These are phyloP conservation scores for Patella caerulea DNA, from an alignment of 2,888 invertebrate species.

Conservation along the genomic window DNA sequence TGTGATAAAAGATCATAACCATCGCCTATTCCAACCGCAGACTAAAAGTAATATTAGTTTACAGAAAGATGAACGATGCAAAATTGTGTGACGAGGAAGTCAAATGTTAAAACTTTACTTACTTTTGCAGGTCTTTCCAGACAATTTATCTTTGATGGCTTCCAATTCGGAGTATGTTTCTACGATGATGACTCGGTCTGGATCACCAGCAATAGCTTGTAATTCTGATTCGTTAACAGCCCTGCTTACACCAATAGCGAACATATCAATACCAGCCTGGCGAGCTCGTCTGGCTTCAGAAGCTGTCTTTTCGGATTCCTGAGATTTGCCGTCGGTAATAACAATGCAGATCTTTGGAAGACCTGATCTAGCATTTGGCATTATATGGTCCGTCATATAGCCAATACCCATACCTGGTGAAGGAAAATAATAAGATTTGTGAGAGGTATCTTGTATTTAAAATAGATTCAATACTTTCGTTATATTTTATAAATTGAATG, in stretches of 20 bases:
- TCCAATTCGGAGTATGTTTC: constrained; percentile 32
- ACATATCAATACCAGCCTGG: constrained; percentile 28
- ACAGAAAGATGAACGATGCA: too few species aligned
- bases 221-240: constrained; percentile 31
- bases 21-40: too few species aligned
- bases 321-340: background rate
- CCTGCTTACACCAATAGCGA: constrained; percentile 36
- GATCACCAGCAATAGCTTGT: constrained; percentile 31
- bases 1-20: too few species aligned
- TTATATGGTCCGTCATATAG: background rate
- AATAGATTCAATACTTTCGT: too few species aligned
- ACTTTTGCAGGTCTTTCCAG: constrained; percentile 24
- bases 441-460: too few species aligned
- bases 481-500: too few species aligned
- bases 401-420: background rate
- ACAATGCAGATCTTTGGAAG: background rate
- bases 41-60: too few species aligned
- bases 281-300: constrained; percentile 24
- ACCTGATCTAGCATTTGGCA: background rate
- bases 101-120: background rate
- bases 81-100: too few species aligned
- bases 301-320: constrained; percentile 22
- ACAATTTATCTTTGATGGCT: constrained; percentile 31
- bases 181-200: constrained; percentile 27
- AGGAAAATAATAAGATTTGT: too few species aligned